A percentile compares a stretch with the other conserved stretches of the same genome.
phyloP scores from a whole-genome alignment of 2,888 invertebrate species.

The Trisateles emortualis region DNA sequence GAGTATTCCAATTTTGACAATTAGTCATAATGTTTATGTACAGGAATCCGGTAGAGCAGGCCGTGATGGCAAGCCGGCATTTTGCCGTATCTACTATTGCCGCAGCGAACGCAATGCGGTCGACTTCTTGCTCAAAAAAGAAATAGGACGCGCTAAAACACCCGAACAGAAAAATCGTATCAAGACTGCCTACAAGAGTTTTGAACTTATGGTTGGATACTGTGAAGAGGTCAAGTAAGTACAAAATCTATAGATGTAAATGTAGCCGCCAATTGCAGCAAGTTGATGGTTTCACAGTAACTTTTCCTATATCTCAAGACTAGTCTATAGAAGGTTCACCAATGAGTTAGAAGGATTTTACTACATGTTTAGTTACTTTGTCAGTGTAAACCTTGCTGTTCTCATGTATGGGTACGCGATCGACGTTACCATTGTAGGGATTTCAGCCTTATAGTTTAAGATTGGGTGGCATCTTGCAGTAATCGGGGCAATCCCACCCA shows the following conservation, averaged over 20 bases:
- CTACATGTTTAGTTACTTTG: no score
- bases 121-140: constrained; percentile 92
- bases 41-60: constrained; percentile 99
- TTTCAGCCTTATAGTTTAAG: no score
- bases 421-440: no score
- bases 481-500: no score
- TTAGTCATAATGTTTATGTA: constrained; percentile 5
- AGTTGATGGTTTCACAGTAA: no score
- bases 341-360: no score
- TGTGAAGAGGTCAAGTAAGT: constrained; percentile 92
- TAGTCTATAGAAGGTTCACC: no score
- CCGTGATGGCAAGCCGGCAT: constrained; percentile 95
- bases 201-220: constrained; percentile 94
- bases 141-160: constrained; percentile 88
- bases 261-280: no score
- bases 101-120: constrained; percentile 93
- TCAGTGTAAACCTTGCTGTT: no score
- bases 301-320: no score
- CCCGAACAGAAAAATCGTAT: constrained; percentile 86
- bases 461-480: no score
- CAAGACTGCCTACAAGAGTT: constrained; percentile 91
- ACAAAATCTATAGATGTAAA: not conserved
- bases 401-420: no score
- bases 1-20: not conserved
- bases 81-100: constrained; percentile 97